Evolutionary conservation across 2,888 invertebrate species (phyloP), one percentile per base, ranked within the genome.

Genomic region (Acleris laterana): DNA sequence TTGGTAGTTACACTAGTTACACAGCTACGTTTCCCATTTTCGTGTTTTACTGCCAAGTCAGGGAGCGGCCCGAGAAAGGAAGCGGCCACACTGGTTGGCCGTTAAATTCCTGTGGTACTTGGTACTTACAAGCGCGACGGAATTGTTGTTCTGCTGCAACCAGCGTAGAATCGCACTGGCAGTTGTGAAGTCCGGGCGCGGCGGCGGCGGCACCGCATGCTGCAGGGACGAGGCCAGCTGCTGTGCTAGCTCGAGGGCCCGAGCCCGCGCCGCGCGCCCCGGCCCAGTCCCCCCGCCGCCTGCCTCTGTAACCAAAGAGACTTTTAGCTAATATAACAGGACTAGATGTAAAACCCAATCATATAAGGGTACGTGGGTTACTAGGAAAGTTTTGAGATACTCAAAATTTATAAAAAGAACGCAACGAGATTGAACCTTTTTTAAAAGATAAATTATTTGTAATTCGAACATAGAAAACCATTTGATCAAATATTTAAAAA

Each of bases 91-190:
- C 38, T 38, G n/a, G 46, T 2, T 46, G 46, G 6, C 17, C 13
- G 5, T 44, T 44, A 44, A 44, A 44, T 3, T 2, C 6, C 9
- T 48, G 17, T 48, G 19, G 48, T n/a, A 1, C 3, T 6, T 25
- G 25, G 19, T 71, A 86, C 90, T 90, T 69, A 93, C 93, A 68
- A 91, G 81, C 19, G 89, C 88, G 16, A 90, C 87, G 1, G 88
- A 83, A 75, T 90, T 91, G 77, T 92, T 92, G 79, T 92, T 91
- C 77, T 91, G 94, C 77, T 94, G 94, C 72, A 96, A 89, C 96
- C 96, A 96, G 63, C 95, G 92, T 64, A 95, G 83, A 70, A 96
- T 94, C 69, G 95, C 93, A 82, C 95, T 95, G 72, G 94, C 93
- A 59, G 95, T 94, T 75, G 94, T 94, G 78, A 94, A 93, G 83